Evolutionary conservation across 2,113 vertebrate genomes (phyloP).

Genomic region (Scomber scombrus): DNA sequence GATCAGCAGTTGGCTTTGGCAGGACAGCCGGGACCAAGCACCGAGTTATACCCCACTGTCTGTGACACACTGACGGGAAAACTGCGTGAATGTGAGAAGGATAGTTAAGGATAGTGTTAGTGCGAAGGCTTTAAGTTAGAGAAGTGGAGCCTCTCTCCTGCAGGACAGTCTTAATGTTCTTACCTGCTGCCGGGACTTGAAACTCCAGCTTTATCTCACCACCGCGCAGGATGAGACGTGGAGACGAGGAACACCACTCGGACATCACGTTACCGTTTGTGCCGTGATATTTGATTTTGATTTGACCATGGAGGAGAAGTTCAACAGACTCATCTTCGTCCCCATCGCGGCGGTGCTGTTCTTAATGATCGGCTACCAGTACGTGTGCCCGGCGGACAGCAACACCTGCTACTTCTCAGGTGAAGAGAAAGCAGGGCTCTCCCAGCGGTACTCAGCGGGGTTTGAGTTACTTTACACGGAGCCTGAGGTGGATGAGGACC

Average conservation of each 20-base stretch:
- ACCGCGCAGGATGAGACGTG: constrained; percentile 61
- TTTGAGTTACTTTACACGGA: constrained; percentile 67
- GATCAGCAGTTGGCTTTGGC: constrained; percentile 60
- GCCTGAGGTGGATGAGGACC: constrained; percentile 81
- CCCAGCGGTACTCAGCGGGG: constrained; percentile 55
- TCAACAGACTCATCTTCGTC: constrained; percentile 90
- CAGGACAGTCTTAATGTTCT: constrained; percentile 23
- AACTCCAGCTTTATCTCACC: background rate
- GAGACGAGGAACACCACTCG: constrained; percentile 20
- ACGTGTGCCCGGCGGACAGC: constrained; percentile 87
- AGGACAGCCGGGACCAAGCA: constrained; percentile 58
- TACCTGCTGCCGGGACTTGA: constrained; percentile 17
- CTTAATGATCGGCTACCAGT: constrained; percentile 92
- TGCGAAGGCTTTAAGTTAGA: constrained; percentile 47
- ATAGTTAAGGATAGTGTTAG: background rate
- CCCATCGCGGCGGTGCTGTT: constrained; percentile 90
- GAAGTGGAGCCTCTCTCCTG: constrained; percentile 34
- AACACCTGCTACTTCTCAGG: constrained; percentile 80
- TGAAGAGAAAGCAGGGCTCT: constrained; percentile 59
- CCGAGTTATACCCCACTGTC: background rate
- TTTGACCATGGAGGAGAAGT: constrained; percentile 91
- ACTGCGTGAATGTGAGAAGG: background rate
- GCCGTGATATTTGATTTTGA: constrained; percentile 54
- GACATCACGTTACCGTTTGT: constrained; percentile 49
- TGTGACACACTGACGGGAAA: background rate